Base-by-base conservation (phyloP, 2,888 invertebrate genomes). In the Linnaemya vulpina region DNA sequence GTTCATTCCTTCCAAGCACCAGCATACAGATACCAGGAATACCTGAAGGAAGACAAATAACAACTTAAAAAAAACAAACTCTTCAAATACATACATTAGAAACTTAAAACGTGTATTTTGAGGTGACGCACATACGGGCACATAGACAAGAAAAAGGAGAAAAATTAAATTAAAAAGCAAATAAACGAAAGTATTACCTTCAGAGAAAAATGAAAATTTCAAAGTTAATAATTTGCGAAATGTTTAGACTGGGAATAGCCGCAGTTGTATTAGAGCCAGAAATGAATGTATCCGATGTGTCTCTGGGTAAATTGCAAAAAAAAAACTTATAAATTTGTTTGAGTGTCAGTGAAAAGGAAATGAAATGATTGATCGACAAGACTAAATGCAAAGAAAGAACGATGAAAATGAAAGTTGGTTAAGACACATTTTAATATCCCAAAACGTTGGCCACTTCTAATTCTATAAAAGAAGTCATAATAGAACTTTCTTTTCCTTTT, bases 231-330 rank as follows among this genome's bases (percentile, higher is more conserved):
- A 58, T 83, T 53, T 76, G 60, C 63, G 65, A 46, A 62, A 17
- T 60, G 22, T 20, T 83, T 2, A 60, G 30, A 8, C 30, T 53
- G 46, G 58, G 60, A 35, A 74, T 46, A 25, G 43, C 83, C 0
- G 81, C 83, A 78, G 22, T 85, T 35, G 77, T 74, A 15, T 83
- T 83, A 78, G 80, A 87, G 55, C 70, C 80, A 49, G 84, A 87
- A 49, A 88, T 87, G 78, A 89, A 90, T 77, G 88, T 89, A 22
- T 90, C 90, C 15, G 90, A 90, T 82, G 90, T 89, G 80, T 88
- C 90, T 15, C 89, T 89, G 82, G 91, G 90, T 90, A 86, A 53
- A 35, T 55, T 25, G 10, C 53, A 30, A 1, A 55, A 55, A 38
- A 51, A 30, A 30, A 30, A 30, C 30, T 2, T 30, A 3, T 30